Percentiles rank a stretch among this genome's conserved stretches.
Conservation (phyloP, 2,113 vertebrate genomes). For the Pantherophis guttatus region DNA sequence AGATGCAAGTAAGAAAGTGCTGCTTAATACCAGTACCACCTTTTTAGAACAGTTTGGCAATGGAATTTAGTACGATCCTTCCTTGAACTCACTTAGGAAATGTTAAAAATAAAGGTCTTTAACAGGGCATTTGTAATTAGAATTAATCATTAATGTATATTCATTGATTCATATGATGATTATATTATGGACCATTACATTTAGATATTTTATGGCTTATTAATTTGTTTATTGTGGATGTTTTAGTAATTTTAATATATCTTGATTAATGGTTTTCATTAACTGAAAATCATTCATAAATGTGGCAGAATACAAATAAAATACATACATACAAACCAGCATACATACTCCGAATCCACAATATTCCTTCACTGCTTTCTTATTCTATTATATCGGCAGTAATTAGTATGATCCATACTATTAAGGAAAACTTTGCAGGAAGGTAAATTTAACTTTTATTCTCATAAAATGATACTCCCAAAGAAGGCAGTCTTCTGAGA, state of each 20-base stretch:
- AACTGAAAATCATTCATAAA: neutral
- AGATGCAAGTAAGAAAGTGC: neutral
- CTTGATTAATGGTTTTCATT: neutral
- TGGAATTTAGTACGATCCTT: neutral
- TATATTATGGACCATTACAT: neutral
- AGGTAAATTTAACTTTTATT: neutral
- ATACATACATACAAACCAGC: neutral
- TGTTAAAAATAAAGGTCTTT: neutral
- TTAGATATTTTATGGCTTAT: neutral
- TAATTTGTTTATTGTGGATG: neutral
- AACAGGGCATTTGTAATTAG: neutral
- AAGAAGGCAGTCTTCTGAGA: neutral
- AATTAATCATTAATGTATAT: neutral
- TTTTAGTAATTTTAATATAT: neutral
- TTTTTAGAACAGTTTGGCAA: neutral
- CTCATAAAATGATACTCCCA: neutral
- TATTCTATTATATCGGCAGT: neutral
- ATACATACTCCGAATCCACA: neutral
- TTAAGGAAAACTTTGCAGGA: neutral
- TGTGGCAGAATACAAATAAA: neutral
- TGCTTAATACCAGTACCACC: neutral
- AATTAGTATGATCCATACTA: neutral
- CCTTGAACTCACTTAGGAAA: neutral
- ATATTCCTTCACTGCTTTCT: neutral
- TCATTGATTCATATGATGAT: neutral